Base-by-base conservation (phyloP, 2,113 vertebrate species). In the Heptranchias perlo region DNA sequence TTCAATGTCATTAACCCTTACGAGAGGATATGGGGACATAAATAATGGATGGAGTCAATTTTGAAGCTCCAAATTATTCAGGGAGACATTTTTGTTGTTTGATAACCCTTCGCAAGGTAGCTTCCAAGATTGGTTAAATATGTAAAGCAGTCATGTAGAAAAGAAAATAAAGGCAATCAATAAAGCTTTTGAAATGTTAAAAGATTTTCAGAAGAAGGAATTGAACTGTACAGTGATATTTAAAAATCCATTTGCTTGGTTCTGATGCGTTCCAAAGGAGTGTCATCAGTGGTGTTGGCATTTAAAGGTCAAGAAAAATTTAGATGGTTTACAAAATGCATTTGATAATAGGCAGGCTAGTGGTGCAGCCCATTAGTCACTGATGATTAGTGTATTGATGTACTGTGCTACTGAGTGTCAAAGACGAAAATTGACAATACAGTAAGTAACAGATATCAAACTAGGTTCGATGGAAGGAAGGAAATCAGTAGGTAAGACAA, bases 41-140 rank as follows among this genome's bases (percentile, higher is more conserved):
- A 62, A 62, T 62, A 62, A 62, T 95, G 94, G 94, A 95, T 95
- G 44, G 44, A 49, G 64, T 67, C 64, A 95, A 67, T 67, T n/a
- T 95, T 95, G 65, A 95, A 69, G 64, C 65, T 95, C 13, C 64
- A 95, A 73, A 69, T 69, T 95, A 73, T 95, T 95, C 64, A 95
- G 93, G 1, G 64, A 0, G 44, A 69, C 8, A 6, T 0, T 69
- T 69, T 95, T 95, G 44, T 49, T 18, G 23, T 52, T 93, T 95
- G 44, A 95, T 95, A 67, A 95, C 73, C 94, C 65, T 35, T 49
- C 52, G 25, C 92, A 23, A 11, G 10, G n/a, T 11, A 94, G 61
- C 92, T 94, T 94, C 61, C 23, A 52, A 73, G 65, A 95, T 73
- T 69, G 4, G 47, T 49, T 69, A 95, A 95, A 52, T 95, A 28